Evolutionary conservation across 2,797 vertebrate genomes (phyloP).

Genomic region (Coendou prehensilis): DNA sequence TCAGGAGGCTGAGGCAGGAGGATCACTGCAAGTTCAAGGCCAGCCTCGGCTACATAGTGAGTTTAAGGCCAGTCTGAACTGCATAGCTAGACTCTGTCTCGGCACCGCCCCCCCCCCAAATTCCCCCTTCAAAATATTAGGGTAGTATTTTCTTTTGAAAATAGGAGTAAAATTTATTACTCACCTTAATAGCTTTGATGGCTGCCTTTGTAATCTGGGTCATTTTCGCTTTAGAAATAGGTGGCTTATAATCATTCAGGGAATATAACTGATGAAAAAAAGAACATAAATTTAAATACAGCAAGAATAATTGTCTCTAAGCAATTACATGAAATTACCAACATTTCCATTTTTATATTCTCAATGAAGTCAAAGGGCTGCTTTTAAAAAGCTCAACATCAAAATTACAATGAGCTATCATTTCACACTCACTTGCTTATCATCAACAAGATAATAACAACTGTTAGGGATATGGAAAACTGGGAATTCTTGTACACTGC

Average conservation of each 20-base stretch:
- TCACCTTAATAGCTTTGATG: constrained; percentile 99
- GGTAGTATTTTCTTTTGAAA: constrained; percentile 67
- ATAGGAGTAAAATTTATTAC: constrained; percentile 84
- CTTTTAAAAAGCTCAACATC: constrained; percentile 60
- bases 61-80: background rate
- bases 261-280: constrained; percentile 95
- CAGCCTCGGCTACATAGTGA: background rate
- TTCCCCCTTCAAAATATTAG: constrained; percentile 17
- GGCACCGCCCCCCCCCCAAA: background rate
- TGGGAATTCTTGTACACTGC: background rate
- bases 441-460: background rate
- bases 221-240: constrained; percentile 99
- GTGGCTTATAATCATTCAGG: constrained; percentile 99
- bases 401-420: constrained; percentile 22
- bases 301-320: constrained; percentile 44
- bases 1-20: background rate
- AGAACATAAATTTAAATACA: constrained; percentile 64
- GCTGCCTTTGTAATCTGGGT: constrained; percentile 99
- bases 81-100: background rate
- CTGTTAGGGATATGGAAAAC: background rate
- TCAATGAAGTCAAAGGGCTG: constrained; percentile 44
- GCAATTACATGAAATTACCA: constrained; percentile 38
- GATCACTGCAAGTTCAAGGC: background rate
- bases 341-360: constrained; percentile 56
- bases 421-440: constrained; percentile 11